phyloP scores from a whole-genome alignment of 2,113 vertebrate species.

The Xenus cinereus region DNA sequence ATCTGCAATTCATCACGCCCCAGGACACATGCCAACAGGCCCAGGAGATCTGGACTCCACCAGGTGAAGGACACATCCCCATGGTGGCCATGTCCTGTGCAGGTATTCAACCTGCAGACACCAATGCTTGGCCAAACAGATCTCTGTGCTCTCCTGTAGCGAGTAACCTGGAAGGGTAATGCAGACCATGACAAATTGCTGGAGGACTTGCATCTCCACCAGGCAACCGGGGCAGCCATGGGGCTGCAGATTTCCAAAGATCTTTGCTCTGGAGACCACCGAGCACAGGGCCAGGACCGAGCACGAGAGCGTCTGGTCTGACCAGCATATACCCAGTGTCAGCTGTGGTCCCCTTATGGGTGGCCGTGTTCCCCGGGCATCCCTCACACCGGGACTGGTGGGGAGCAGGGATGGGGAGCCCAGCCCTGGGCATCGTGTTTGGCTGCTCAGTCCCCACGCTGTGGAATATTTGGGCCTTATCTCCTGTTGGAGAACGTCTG shows the following conservation, averaged over 20 bases:
- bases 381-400: neutral
- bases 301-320: neutral
- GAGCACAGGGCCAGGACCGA: neutral
- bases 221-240: neutral
- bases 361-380: rapidly evolving
- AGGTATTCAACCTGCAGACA: neutral
- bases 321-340: neutral
- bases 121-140: neutral
- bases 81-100: neutral
- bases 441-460: rapidly evolving
- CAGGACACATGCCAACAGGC: neutral
- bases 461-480: neutral
- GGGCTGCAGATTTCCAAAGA: neutral
- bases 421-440: rapidly evolving
- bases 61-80: neutral
- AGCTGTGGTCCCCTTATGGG: neutral
- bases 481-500: neutral
- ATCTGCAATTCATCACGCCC: neutral
- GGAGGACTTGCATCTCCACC: neutral
- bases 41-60: neutral
- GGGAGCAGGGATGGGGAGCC: neutral
- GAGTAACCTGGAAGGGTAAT: neutral
- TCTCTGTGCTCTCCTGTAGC: neutral
- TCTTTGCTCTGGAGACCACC: rapidly evolving
- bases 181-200: neutral